These are phyloP conservation scores for Pristionchus maxplancki DNA, from an alignment of 2,888 invertebrate species.

Conservation along the genomic window DNA sequence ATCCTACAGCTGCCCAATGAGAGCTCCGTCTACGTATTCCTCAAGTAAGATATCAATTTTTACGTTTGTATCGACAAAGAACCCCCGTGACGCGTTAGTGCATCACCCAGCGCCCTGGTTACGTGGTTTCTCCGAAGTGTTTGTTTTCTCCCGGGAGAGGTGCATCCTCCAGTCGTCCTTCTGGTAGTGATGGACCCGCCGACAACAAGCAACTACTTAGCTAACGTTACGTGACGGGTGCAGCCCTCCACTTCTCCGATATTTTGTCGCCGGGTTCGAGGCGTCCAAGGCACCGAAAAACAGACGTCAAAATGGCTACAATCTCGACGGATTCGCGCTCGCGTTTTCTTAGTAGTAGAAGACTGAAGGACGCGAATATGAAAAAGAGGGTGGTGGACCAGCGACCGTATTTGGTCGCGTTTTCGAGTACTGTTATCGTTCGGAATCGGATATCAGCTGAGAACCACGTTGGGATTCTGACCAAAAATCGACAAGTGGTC, in stretches of 20 bases:
- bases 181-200: neutral
- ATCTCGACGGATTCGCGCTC: neutral
- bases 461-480: neutral
- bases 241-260: neutral
- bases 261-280: neutral
- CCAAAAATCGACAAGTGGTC: neutral
- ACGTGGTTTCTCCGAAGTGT: constrained; percentile 16
- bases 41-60: constrained; percentile 40
- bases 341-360: neutral
- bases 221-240: neutral
- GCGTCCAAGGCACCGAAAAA: constrained; percentile 23
- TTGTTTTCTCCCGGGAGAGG: constrained; percentile 44
- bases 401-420: neutral
- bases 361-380: neutral
- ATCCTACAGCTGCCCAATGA: constrained; percentile 73
- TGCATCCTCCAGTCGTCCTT: neutral
- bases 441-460: too few relatives aligned
- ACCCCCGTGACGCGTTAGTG: neutral
- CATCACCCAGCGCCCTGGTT: neutral
- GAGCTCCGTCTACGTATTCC: constrained; percentile 67
- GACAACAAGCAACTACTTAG: neutral
- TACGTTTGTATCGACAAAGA: neutral
- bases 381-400: neutral
- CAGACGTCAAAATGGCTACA: constrained; percentile 36
- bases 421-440: too few relatives aligned